Conservation (phyloP, 2,888 invertebrate genomes). For the Chironomus tentans region DNA sequence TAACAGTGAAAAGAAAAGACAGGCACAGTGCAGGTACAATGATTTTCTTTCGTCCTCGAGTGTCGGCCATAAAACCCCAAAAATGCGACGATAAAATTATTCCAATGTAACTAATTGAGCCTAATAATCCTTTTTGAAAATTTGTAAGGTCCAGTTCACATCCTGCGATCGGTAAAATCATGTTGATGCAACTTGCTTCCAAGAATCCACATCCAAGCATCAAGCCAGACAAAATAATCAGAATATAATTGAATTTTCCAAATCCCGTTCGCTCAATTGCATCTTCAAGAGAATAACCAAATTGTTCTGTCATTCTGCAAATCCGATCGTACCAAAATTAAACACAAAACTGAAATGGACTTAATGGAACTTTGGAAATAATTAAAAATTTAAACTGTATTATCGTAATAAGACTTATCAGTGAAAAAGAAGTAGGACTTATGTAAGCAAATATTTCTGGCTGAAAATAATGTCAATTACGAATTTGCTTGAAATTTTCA, state of each 20-base stretch:
- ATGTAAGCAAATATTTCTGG: no score
- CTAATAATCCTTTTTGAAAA: constrained; percentile 39
- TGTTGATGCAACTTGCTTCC: constrained; percentile 45
- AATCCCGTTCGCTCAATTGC: constrained; percentile 36
- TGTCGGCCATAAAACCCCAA: constrained; percentile 52
- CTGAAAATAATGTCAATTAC: no score
- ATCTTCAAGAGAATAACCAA: background rate
- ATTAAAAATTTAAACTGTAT: no score
- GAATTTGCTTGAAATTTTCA: no score
- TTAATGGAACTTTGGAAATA: background rate
- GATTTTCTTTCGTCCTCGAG: constrained; percentile 45
- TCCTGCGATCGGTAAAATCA: constrained; percentile 46
- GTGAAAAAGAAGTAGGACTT: background rate
- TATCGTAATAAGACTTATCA: background rate
- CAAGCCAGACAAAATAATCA: constrained; percentile 45
- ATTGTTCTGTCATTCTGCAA: background rate
- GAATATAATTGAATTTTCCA: constrained; percentile 45
- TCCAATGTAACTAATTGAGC: constrained; percentile 39
- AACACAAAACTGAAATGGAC: background rate
- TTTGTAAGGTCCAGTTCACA: constrained; percentile 41
- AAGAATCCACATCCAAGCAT: constrained; percentile 44
- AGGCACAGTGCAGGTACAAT: constrained; percentile 44
- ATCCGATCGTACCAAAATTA: background rate
- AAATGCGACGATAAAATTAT: constrained; percentile 49
- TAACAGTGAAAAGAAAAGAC: constrained; percentile 44